Conservation (phyloP, 2,888 invertebrate genomes). For the Trissoscelio sp. region DNA sequence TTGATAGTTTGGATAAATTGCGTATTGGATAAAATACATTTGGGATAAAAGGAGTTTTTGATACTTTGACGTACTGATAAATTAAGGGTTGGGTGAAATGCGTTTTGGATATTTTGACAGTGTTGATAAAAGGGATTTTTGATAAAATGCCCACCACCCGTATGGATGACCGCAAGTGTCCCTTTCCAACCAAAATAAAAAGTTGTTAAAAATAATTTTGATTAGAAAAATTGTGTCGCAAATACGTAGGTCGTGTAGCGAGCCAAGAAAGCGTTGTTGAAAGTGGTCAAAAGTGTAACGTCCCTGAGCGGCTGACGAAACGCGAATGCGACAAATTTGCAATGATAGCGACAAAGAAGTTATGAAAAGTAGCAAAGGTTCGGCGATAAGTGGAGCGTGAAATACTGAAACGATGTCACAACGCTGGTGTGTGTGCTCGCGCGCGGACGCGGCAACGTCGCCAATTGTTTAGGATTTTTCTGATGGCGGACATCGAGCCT, state of each 20-base stretch:
- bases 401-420: conserved; percentile 77
- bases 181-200: too few species aligned
- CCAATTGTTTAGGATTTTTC: conserved; percentile 80
- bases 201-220: too few species aligned
- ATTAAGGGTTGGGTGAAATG: too few species aligned
- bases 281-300: conserved; percentile 25
- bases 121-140: too few species aligned
- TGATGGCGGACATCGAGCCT: conserved; percentile 71
- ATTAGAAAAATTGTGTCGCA: neutral
- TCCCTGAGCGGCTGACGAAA: conserved; percentile 21
- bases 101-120: too few species aligned
- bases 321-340: conserved; percentile 37
- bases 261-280: neutral
- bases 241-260: neutral
- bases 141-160: too few species aligned
- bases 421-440: conserved; percentile 68
- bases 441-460: conserved; percentile 76
- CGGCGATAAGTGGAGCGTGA: conserved; percentile 78
- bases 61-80: too few species aligned
- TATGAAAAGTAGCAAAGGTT: conserved; percentile 71
- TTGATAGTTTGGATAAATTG: too few species aligned
- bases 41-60: too few species aligned
- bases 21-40: too few species aligned
- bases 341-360: conserved; percentile 55
- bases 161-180: too few species aligned